Evolutionary conservation across 2,797 vertebrate species (phyloP).

Genomic region (Clarias fuscus): DNA sequence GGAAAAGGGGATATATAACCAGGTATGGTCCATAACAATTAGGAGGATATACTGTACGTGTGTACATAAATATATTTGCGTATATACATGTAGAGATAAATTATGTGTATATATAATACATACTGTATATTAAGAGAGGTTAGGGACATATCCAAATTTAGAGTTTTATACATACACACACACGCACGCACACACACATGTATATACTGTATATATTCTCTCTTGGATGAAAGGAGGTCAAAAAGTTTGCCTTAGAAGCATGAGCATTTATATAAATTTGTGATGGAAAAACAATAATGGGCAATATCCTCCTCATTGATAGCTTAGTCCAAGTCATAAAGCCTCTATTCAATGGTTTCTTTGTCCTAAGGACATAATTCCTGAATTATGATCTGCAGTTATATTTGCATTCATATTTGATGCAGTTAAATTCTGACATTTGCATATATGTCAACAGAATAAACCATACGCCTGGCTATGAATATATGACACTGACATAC

Average conservation of each 20-base stretch:
- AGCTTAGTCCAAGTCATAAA: background rate
- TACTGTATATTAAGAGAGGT: too few relatives aligned
- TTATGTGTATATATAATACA: too few relatives aligned
- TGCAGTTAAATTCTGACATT: background rate
- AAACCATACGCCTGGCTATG: background rate
- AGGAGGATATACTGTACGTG: too few relatives aligned
- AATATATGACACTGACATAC: background rate
- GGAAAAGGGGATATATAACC: too few relatives aligned
- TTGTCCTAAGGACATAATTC: background rate
- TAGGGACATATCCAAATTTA: too few relatives aligned
- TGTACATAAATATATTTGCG: too few relatives aligned
- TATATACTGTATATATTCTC: too few relatives aligned
- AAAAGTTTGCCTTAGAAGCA: background rate
- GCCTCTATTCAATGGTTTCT: background rate
- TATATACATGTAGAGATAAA: too few relatives aligned
- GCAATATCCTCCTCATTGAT: background rate
- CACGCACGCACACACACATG: too few relatives aligned
- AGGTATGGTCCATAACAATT: too few relatives aligned
- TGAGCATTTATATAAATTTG: background rate
- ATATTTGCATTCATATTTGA: constrained; percentile 3
- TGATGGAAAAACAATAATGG: background rate
- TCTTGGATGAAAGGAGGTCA: too few relatives aligned
- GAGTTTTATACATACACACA: too few relatives aligned
- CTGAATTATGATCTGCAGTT: background rate
- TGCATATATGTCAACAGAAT: constrained; percentile 11